A percentile compares a stretch with the other conserved stretches of the same genome.
phyloP scores from a whole-genome alignment of 2,888 invertebrate species.

The Thalpophila matura region DNA sequence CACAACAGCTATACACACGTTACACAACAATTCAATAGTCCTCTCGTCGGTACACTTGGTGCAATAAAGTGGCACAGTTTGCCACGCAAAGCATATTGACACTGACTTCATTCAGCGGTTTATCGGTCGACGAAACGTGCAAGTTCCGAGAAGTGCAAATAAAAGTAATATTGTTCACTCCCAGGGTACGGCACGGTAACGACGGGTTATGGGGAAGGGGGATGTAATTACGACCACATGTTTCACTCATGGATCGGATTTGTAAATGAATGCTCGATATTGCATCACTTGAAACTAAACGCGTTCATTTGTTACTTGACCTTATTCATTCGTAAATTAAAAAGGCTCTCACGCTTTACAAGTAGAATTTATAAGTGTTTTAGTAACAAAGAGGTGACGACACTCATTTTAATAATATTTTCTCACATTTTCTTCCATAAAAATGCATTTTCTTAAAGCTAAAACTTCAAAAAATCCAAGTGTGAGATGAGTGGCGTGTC shows the following conservation, averaged over 20 bases:
- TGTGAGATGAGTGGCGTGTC: too few relatives aligned
- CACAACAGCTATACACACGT: too few relatives aligned
- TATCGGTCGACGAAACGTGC: neutral
- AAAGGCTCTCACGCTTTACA: too few relatives aligned
- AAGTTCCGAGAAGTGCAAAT: conserved; percentile 1
- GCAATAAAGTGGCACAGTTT: conserved; percentile 9
- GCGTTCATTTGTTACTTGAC: too few relatives aligned
- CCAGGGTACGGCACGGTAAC: neutral
- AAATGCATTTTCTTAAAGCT: too few relatives aligned
- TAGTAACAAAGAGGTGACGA: too few relatives aligned
- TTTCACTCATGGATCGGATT: neutral
- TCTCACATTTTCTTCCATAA: too few relatives aligned
- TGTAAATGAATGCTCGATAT: neutral
- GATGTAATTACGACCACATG: neutral
- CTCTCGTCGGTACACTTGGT: neutral
- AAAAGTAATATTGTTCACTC: conserved; percentile 9
- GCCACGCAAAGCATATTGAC: neutral
- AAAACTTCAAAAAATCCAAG: too few relatives aligned
- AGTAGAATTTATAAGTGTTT: too few relatives aligned
- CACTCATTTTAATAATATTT: too few relatives aligned
- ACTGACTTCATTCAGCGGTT: neutral
- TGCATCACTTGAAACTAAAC: neutral
- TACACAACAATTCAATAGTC: neutral
- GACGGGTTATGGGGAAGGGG: neutral
- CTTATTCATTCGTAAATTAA: too few relatives aligned